phyloP scores from a whole-genome alignment of 2,797 vertebrate genomes.

The Phoxinus dragarum region DNA sequence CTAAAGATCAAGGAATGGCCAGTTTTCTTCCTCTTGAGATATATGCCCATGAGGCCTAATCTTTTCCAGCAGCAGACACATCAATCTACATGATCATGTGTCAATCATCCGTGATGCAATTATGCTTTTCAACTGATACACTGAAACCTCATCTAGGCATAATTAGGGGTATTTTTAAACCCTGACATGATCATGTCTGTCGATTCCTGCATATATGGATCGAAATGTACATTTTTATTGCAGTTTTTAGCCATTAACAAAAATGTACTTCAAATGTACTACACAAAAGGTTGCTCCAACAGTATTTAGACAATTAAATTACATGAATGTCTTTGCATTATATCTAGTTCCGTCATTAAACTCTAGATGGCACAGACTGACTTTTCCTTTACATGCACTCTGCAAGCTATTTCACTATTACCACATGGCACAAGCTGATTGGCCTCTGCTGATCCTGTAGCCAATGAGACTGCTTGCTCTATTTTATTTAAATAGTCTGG shows the following conservation, averaged over 20 bases:
- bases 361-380: neutral
- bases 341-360: neutral
- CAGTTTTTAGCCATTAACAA: neutral
- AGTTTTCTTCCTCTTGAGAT: constrained; percentile 9
- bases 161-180: constrained; percentile 12
- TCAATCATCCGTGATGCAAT: constrained; percentile 27
- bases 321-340: neutral
- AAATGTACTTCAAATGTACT: neutral
- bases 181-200: neutral
- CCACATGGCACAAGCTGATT: no score
- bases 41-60: constrained; percentile 7
- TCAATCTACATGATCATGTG: constrained; percentile 11
- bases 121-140: neutral
- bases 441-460: neutral
- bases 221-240: neutral
- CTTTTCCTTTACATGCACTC: neutral
- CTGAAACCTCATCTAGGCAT: neutral
- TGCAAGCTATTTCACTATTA: neutral
- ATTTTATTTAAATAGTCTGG: neutral
- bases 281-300: no score
- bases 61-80: constrained; percentile 4
- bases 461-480: neutral
- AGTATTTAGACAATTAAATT: neutral
- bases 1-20: constrained; percentile 8
- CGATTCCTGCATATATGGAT: neutral